Evolutionary conservation across 2,797 vertebrate genomes (phyloP).

Genomic region (Basileuterus tristriatus): DNA sequence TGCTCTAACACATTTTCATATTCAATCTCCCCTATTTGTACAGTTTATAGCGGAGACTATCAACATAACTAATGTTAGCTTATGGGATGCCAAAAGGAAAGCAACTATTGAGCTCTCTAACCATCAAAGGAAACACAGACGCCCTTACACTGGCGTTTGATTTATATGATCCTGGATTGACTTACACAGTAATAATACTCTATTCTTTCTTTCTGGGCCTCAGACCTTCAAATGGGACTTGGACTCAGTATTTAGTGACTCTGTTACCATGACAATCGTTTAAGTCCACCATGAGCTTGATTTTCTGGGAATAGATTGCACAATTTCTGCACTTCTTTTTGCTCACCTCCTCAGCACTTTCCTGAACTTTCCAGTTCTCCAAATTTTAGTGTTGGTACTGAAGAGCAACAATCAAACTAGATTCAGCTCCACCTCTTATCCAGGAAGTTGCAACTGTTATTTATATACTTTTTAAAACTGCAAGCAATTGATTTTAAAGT

Average conservation of each 20-base stretch:
- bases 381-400: neutral
- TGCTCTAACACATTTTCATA: constrained; percentile 29
- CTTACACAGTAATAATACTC: constrained; percentile 1
- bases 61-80: constrained; percentile 49
- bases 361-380: neutral
- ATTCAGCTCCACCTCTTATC: neutral
- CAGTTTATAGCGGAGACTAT: constrained; percentile 41
- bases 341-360: constrained; percentile 1
- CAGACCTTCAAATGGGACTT: constrained; percentile 1
- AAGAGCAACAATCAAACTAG: neutral
- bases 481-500: neutral
- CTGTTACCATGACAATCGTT: constrained; percentile 56
- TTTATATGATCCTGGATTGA: constrained; percentile 11
- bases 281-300: neutral
- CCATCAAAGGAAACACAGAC: constrained; percentile 53
- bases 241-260: constrained; percentile 67
- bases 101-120: constrained; percentile 48
- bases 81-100: constrained; percentile 55
- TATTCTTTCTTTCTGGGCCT: constrained; percentile 24
- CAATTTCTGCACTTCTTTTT: neutral
- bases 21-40: neutral
- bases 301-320: neutral
- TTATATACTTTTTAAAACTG: neutral
- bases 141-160: neutral
- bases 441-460: neutral